phyloP scores from a whole-genome alignment of 2,888 invertebrate genomes.

The Holacanthella duospinosa region DNA sequence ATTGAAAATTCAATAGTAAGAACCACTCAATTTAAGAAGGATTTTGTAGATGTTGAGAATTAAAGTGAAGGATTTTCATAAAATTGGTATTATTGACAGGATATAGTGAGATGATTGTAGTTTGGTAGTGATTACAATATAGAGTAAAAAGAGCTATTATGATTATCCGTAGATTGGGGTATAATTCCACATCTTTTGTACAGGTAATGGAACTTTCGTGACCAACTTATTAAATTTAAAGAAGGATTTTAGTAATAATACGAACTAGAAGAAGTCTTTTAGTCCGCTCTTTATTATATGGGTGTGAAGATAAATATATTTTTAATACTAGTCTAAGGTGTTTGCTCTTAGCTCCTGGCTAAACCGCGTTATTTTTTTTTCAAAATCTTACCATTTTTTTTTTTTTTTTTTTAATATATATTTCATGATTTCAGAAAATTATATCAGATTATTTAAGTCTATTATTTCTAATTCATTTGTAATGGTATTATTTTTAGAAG shows the following conservation, averaged over 20 bases:
- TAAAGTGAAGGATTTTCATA: no score
- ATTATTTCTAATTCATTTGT: background rate
- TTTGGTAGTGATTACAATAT: constrained; percentile 22
- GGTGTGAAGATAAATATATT: constrained; percentile 2
- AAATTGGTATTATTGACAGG: no score
- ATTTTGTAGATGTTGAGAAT: no score
- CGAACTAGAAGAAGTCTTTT: background rate
- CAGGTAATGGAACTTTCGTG: constrained; percentile 35
- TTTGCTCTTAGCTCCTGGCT: background rate
- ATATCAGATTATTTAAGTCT: background rate
- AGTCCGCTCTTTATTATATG: background rate
- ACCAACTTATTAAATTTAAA: constrained; percentile 12
- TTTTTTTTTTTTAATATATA: background rate
- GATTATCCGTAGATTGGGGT: constrained; percentile 5
- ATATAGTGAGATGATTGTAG: constrained; percentile 16
- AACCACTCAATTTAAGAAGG: no score
- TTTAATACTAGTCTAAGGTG: background rate
- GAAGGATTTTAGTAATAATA: background rate
- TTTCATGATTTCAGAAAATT: background rate
- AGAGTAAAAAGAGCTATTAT: constrained; percentile 23
- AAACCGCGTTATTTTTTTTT: background rate
- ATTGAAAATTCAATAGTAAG: no score
- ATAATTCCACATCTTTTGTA: constrained; percentile 36
- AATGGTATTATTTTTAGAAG: background rate
- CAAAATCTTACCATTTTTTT: background rate